A percentile compares a stretch with the other conserved stretches of the same genome.
These are phyloP conservation scores for Malacoctenus gilli DNA, from an alignment of 2,797 vertebrate species.

Conservation along the genomic window DNA sequence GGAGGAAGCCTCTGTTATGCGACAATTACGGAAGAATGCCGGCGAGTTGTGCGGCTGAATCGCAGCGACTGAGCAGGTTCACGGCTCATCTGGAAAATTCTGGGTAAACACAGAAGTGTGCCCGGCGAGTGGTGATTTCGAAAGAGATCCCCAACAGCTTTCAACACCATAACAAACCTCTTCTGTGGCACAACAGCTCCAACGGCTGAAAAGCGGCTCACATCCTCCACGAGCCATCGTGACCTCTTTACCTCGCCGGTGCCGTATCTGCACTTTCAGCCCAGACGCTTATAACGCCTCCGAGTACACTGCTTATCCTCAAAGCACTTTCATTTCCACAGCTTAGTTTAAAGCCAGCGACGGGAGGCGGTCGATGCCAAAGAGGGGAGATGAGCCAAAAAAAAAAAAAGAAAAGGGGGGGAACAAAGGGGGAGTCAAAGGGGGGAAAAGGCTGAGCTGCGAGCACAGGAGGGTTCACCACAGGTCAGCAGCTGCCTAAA, in stretches of 20 bases:
- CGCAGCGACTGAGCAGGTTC: too few species aligned
- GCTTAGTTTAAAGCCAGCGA: constrained; percentile 47
- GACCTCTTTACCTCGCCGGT: constrained; percentile 39
- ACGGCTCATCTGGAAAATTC: not conserved
- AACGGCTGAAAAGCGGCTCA: constrained; percentile 4
- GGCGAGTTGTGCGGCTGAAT: too few species aligned
- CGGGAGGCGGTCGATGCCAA: constrained; percentile 16
- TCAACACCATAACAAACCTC: constrained; percentile 15
- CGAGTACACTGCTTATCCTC: constrained; percentile 37
- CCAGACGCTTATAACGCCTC: constrained; percentile 44
- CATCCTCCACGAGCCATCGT: constrained; percentile 18
- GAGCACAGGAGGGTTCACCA: constrained; percentile 19
- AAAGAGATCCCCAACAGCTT: constrained; percentile 24
- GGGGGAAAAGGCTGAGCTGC: constrained; percentile 14
- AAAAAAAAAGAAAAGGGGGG: constrained; percentile 17
- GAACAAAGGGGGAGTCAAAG: constrained; percentile 30
- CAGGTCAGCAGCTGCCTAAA: constrained; percentile 30
- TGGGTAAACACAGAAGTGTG: not conserved
- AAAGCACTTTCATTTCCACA: constrained; percentile 68
- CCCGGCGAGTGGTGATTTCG: not conserved
- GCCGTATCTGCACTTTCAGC: constrained; percentile 53
- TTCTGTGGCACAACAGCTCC: not conserved
- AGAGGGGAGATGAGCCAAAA: constrained; percentile 20
- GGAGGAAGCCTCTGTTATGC: constrained; percentile 16
- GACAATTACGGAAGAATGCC: constrained; percentile 38